Evolutionary conservation across 2,797 vertebrate species (phyloP).

Genomic region (Labeo calbasu): DNA sequence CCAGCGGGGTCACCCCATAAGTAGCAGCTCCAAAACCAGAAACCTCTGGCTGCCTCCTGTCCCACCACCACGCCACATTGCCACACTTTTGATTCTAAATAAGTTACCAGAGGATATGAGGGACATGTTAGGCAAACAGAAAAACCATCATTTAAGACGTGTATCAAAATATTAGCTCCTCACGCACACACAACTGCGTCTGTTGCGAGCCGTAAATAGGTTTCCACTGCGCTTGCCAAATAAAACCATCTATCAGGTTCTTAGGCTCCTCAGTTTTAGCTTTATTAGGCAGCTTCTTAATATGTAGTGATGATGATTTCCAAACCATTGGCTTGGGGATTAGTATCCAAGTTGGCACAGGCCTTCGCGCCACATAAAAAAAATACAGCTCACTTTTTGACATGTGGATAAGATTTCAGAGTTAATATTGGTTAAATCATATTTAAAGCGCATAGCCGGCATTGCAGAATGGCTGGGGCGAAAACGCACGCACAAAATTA

Average conservation of each 20-base stretch:
- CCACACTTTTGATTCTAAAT: conserved; percentile 54
- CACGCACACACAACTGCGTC: conserved; percentile 50
- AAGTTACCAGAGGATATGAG: conserved; percentile 56
- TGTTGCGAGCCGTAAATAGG: conserved; percentile 60
- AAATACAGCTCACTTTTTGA: conserved; percentile 58
- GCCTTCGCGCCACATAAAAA: conserved; percentile 52
- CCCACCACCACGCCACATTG: conserved; percentile 43
- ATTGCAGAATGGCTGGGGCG: conserved; percentile 19
- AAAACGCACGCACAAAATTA: conserved; percentile 46
- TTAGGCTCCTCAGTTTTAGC: conserved; percentile 57
- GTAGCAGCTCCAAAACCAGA: conserved; percentile 53
- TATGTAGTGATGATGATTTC: conserved; percentile 60
- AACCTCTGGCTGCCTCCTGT: conserved; percentile 56
- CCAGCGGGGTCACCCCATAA: conserved; percentile 55
- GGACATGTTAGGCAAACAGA: conserved; percentile 60
- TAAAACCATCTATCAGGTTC: conserved; percentile 58
- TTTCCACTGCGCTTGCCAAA: conserved; percentile 56
- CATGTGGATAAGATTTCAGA: conserved; percentile 58
- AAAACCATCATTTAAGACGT: conserved; percentile 55
- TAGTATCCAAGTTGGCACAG: conserved; percentile 46
- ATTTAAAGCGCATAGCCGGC: conserved; percentile 55
- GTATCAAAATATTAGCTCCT: conserved; percentile 60
- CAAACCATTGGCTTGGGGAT: conserved; percentile 49
- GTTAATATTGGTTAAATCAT: conserved; percentile 59
- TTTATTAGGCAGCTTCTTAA: conserved; percentile 60